Evolutionary conservation across 2,797 vertebrate species (phyloP).

Genomic region (Salmo trutta): DNA sequence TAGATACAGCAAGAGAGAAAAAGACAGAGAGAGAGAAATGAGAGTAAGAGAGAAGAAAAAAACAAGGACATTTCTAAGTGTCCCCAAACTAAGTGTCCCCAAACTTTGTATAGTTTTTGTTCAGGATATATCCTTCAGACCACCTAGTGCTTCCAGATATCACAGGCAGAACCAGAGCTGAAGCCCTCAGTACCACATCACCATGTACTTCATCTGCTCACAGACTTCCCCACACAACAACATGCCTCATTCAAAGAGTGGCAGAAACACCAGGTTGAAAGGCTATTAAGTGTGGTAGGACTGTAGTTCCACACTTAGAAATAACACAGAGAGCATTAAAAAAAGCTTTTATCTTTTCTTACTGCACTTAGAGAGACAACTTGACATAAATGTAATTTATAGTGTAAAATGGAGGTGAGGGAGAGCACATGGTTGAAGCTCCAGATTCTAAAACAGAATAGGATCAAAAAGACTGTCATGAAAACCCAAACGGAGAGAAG

Average conservation of each 20-base stretch:
- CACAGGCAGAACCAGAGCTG: constrained; percentile 18
- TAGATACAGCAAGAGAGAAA: no score
- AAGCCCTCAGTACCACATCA: constrained; percentile 15
- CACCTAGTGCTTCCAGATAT: constrained; percentile 34
- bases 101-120: no score
- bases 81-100: no score
- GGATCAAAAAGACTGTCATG: background rate
- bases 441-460: background rate
- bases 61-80: no score
- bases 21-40: no score
- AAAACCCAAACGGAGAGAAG: background rate
- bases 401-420: background rate
- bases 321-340: no score
- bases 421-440: background rate
- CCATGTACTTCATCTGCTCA: constrained; percentile 10
- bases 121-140: constrained; percentile 14
- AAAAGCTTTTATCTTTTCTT: constrained; percentile 2
- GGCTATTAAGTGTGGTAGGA: background rate
- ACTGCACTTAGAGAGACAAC: background rate
- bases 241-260: background rate
- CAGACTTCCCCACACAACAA: constrained; percentile 19
- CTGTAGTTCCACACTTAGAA: no score
- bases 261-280: background rate
- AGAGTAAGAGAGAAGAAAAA: no score
- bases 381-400: background rate